Evolutionary conservation across 2,113 vertebrate species (phyloP), one percentile per base, ranked within the genome.

Genomic region (Syngnathus floridae): DNA sequence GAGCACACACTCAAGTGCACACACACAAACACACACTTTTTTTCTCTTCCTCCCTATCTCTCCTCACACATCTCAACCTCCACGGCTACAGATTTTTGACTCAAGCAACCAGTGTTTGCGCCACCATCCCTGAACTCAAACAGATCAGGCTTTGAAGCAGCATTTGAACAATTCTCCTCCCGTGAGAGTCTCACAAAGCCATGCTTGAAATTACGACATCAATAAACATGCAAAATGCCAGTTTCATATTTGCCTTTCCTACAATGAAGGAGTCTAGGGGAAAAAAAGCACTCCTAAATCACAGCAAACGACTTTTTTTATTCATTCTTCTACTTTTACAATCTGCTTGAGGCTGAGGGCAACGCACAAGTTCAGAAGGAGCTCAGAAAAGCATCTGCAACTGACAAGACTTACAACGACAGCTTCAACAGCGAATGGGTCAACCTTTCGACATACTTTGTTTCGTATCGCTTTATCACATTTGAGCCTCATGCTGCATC

Each of bases 61-160:
- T 40, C 61, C 41, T 31, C 62, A 60, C 16, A 40, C 60, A 48
- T 35, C 45, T 75, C 59, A 80, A 55, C 31, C 66, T 69, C 70
- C 70, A 62, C 45, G 11, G 64, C 57, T 49, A 52, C 64, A 62
- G 48, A 57, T 72, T 76, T 75, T 62, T 67, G 54, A 85, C 77
- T 66, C 38, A 62, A 16, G 46, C 70, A 68, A 49, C 49, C 26
- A 59, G 31, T 64, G 61, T 76, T 70, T 63, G 62, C 71, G 65
- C 75, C 75, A 43, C 52, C 36, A 62, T 72, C 65, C 67, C 59
- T 59, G 16, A 80, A 76, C 75, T 65, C 14, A 46, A 46, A 46
- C 36, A 7, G 46, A 55, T 9, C 0, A 0, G 38, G 36, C 21
- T 11, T 19, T 17, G 26, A 4, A 66, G 8, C 21, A 66, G 22